Conservation (phyloP, 2,113 vertebrate genomes). For the Cranoglanis bouderius region DNA sequence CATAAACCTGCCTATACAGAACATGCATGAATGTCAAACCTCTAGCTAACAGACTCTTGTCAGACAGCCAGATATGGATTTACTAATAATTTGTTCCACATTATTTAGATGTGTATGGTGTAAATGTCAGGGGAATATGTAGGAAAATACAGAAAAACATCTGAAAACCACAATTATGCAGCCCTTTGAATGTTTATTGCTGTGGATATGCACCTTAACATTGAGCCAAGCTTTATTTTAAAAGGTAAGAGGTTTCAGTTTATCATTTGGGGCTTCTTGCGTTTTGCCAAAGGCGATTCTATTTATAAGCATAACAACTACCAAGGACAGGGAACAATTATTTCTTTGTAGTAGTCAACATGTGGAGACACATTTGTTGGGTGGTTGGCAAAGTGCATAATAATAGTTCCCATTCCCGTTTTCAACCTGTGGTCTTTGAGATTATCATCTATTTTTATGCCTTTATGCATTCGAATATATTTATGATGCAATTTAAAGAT, state of each 20-base stretch:
- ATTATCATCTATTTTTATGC: neutral
- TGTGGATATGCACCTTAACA: slow-evolving; percentile 35
- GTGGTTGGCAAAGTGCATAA: slow-evolving; percentile 42
- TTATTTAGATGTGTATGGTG: neutral
- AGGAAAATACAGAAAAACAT: neutral
- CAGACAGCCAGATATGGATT: slow-evolving; percentile 22
- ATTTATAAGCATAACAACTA: slow-evolving; percentile 53
- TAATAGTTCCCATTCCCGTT: slow-evolving; percentile 44
- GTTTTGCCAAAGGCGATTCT: slow-evolving; percentile 54
- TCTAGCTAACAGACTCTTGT: slow-evolving; percentile 3
- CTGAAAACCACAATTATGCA: slow-evolving; percentile 38
- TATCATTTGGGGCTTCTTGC: slow-evolving; percentile 44
- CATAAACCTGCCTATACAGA: slow-evolving; percentile 31
- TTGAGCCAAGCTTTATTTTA: slow-evolving; percentile 32
- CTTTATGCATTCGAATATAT: neutral
- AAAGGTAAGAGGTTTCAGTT: slow-evolving; percentile 52
- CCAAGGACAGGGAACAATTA: slow-evolving; percentile 39
- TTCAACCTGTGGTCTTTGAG: neutral
- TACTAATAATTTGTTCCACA: slow-evolving; percentile 23
- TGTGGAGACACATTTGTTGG: slow-evolving; percentile 55
- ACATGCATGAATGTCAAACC: slow-evolving; percentile 16
- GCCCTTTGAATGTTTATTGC: neutral
- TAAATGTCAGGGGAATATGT: neutral
- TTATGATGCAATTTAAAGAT: neutral
- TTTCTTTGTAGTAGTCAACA: slow-evolving; percentile 50